Conservation (phyloP, 2,888 invertebrate genomes). For the Protonemura montana region DNA sequence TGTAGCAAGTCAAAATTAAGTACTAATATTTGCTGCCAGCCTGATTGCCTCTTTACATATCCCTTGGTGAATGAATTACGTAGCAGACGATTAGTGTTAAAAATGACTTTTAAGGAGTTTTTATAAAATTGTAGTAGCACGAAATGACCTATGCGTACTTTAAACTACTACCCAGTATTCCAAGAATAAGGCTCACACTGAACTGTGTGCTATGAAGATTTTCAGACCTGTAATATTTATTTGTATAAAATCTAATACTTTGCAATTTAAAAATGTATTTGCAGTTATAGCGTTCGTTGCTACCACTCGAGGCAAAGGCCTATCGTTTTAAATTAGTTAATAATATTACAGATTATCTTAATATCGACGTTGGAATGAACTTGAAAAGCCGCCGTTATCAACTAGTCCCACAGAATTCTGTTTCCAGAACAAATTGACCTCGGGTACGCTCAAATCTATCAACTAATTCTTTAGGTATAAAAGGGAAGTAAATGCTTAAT, state of each 20-base stretch:
- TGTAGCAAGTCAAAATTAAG: not conserved
- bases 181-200: constrained; percentile 12
- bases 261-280: not conserved
- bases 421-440: not conserved
- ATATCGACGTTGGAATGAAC: constrained; percentile 12
- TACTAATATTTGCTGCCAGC: not conserved
- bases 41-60: not conserved
- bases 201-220: constrained; percentile 8
- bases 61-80: not conserved
- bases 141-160: not conserved
- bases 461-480: not conserved
- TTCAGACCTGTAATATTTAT: constrained; percentile 20
- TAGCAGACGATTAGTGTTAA: not conserved
- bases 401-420: not conserved
- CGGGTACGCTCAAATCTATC: not conserved
- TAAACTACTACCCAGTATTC: not conserved
- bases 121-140: not conserved
- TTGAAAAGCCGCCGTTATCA: not conserved
- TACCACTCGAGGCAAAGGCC: not conserved
- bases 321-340: not conserved
- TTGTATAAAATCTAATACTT: constrained; percentile 34
- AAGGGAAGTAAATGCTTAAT: constrained; percentile 3
- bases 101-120: not conserved
- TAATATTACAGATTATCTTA: constrained; percentile 3
- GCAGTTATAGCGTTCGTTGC: not conserved